Evolutionary conservation across 2,113 vertebrate species (phyloP), one percentile per base, ranked within the genome.

Genomic region (Rostratula benghalensis): DNA sequence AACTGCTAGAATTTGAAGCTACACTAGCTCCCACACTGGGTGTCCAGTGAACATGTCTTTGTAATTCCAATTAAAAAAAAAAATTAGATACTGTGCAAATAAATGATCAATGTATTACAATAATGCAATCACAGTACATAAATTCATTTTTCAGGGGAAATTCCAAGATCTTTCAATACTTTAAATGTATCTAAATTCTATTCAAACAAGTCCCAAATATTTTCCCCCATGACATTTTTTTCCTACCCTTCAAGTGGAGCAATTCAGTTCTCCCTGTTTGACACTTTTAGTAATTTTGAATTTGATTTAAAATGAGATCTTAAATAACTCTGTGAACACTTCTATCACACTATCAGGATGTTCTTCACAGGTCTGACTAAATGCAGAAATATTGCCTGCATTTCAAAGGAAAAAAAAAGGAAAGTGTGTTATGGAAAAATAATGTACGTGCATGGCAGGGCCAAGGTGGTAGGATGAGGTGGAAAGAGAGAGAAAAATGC

Each of bases 301-400:
- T 53, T 87, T 65, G 27, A 73, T 85, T 78, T 83, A 63, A 81
- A 91, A 60, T 4, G 28, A 67, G 51, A 78, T 87, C 56, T 78
- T 67, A 91, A 96, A 73, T 84, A 94, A 67, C 64, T 73, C 46
- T 56, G 43, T 37, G 73, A 93, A 88, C 37, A 50, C 28, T 74
- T 50, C 41, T 35, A 8, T 87, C 61, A 67, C 90, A 59, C 63
- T 69, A 28, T 7, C 71, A 41, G 59, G 73, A 78, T 82, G 65
- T 78, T 93, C 93, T 87, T 92, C 46, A 6, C 80, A 82, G 53
- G 57, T 75, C 69, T 96, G 65, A 70, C 67, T 86, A 90, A 88
- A 81, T 39, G 53, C 46, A 93, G 63, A 60, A 69, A 81, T 69
- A 88, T 17, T 56, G 65, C 59, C 65, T 71, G 67, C n/a, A 74